These are phyloP conservation scores for Adelognathus sp. DNA, from an alignment of 2,888 invertebrate species.

Conservation along the genomic window DNA sequence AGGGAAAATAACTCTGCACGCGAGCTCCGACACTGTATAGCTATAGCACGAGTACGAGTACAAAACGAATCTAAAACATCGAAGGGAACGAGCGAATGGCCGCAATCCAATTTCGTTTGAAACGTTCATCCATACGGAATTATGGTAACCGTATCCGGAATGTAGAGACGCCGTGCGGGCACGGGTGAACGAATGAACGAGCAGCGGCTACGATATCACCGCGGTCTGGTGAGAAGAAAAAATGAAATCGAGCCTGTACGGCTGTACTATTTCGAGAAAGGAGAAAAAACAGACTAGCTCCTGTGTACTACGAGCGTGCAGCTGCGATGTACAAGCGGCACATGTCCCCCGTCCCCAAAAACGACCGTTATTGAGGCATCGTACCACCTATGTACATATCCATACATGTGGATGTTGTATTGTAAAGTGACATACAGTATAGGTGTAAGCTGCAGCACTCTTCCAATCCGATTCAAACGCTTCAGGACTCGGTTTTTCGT, in stretches of 20 bases:
- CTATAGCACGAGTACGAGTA: background rate
- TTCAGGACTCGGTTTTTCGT: conserved; percentile 16
- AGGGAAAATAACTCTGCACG: conserved; percentile 9
- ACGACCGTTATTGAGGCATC: conserved; percentile 1
- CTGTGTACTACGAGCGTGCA: background rate
- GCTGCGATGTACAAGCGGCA: background rate
- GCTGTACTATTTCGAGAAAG: conserved; percentile 20
- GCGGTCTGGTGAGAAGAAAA: background rate
- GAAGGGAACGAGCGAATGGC: conserved; percentile 55
- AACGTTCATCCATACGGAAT: conserved; percentile 61
- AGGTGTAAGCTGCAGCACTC: conserved; percentile 9
- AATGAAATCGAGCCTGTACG: conserved; percentile 28
- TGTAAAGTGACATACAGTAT: background rate
- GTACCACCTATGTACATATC: conserved; percentile 1
- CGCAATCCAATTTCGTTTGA: conserved; percentile 59
- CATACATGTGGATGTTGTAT: background rate
- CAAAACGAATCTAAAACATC: conserved; percentile 34
- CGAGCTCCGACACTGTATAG: conserved; percentile 8
- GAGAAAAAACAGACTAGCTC: conserved; percentile 5
- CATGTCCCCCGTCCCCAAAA: background rate
- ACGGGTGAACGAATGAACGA: conserved; percentile 43
- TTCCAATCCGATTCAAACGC: conserved; percentile 32
- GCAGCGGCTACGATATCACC: conserved; percentile 30
- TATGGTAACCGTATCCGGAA: conserved; percentile 60
- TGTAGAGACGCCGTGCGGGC: conserved; percentile 51